These are phyloP conservation scores for Arrhamphus sclerolepis DNA, from an alignment of 2,797 vertebrate genomes.

Conservation along the genomic window DNA sequence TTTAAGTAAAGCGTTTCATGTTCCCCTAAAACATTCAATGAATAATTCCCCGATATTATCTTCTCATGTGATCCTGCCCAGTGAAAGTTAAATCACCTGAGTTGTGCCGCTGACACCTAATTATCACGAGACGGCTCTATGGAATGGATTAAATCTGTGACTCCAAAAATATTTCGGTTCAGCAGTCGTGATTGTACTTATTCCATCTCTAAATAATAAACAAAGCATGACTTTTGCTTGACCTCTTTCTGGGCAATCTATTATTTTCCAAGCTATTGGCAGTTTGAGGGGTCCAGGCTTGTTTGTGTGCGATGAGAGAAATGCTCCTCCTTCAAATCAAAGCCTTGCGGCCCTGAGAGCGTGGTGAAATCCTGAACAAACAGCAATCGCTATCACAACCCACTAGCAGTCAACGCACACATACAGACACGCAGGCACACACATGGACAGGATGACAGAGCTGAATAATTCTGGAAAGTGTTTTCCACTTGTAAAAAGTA, in stretches of 20 bases:
- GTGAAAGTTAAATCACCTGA: constrained; percentile 74
- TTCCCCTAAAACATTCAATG: constrained; percentile 68
- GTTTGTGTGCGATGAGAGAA: constrained; percentile 44
- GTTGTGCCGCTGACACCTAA: constrained; percentile 67
- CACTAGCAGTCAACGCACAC: constrained; percentile 41
- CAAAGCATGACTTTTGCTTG: constrained; percentile 54
- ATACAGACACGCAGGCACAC: background rate
- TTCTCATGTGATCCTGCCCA: constrained; percentile 63
- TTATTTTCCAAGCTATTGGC: constrained; percentile 67
- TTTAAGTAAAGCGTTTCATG: constrained; percentile 63
- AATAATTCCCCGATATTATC: constrained; percentile 76
- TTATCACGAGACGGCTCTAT: constrained; percentile 63
- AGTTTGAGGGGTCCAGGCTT: constrained; percentile 53
- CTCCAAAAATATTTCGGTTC: constrained; percentile 47
- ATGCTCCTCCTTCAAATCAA: constrained; percentile 59
- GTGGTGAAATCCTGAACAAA: constrained; percentile 66
- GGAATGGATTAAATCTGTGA: constrained; percentile 48
- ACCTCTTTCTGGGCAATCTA: constrained; percentile 59
- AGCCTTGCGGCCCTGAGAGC: constrained; percentile 46
- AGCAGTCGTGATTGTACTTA: constrained; percentile 26
- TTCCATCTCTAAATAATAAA: constrained; percentile 61
- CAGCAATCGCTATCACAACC: constrained; percentile 48
- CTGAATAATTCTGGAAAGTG: constrained; percentile 37
- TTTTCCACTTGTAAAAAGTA: constrained; percentile 33
- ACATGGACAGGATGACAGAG: background rate